These are phyloP conservation scores for Psephotus haematonotus DNA, from an alignment of 2,113 vertebrate species.

Conservation along the genomic window DNA sequence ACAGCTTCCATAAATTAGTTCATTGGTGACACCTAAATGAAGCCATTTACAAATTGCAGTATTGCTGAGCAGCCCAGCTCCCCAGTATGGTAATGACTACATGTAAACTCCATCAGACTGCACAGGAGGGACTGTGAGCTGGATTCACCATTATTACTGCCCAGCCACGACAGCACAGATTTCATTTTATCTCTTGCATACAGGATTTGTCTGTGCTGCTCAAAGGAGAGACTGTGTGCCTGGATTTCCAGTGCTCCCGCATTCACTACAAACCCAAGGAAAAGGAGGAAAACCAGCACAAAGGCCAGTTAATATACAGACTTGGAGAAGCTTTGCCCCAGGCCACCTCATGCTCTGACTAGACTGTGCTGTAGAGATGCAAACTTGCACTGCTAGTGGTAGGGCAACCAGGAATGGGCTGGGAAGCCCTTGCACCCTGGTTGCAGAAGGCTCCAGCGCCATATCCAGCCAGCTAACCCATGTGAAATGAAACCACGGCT, in stretches of 20 bases:
- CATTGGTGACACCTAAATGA: constrained; percentile 39
- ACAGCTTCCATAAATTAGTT: constrained; percentile 45
- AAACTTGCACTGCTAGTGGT: background rate
- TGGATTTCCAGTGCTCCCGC: background rate
- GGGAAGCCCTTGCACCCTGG: background rate
- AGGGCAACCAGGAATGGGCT: rapidly evolving
- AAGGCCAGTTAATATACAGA: background rate
- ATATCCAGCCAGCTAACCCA: background rate
- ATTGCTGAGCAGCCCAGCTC: background rate
- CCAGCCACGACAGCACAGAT: background rate
- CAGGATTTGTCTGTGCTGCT: background rate
- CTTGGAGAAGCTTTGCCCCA: background rate
- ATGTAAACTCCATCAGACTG: background rate
- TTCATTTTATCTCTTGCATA: background rate
- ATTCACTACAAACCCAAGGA: background rate
- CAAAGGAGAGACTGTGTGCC: background rate
- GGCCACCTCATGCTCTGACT: background rate
- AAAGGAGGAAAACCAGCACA: background rate
- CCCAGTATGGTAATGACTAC: background rate
- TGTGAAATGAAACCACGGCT: background rate
- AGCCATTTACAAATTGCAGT: constrained; percentile 47
- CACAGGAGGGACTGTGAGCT: background rate
- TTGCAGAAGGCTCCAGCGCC: background rate
- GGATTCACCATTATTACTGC: background rate
- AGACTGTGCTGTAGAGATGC: background rate